phyloP scores from a whole-genome alignment of 2,797 vertebrate species.

The Helarctos malayanus region DNA sequence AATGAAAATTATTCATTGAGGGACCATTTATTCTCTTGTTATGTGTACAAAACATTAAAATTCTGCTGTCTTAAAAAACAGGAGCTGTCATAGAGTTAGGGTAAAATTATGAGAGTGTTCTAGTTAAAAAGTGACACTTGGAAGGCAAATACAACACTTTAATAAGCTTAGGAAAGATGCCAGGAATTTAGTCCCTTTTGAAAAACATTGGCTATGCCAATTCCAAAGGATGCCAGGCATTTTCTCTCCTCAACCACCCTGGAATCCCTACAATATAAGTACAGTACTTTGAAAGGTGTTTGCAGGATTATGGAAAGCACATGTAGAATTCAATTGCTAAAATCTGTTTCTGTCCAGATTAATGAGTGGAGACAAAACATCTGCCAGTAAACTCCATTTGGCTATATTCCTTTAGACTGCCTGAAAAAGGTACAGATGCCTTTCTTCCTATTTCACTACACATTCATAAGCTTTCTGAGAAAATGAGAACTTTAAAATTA shows the following conservation, averaged over 20 bases:
- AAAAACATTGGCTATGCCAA: slow-evolving; percentile 47
- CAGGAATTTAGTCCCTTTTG: slow-evolving; percentile 58
- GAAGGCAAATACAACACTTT: slow-evolving; percentile 62
- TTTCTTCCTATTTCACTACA: slow-evolving; percentile 55
- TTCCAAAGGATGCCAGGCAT: slow-evolving; percentile 25
- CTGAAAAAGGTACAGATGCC: slow-evolving; percentile 11
- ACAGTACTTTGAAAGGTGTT: slow-evolving; percentile 50
- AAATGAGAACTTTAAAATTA: neutral
- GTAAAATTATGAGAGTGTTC: neutral
- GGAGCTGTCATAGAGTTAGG: slow-evolving; percentile 10
- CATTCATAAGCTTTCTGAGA: slow-evolving; percentile 10
- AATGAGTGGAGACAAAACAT: slow-evolving; percentile 48
- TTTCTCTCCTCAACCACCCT: slow-evolving; percentile 49
- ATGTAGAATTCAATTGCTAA: slow-evolving; percentile 61
- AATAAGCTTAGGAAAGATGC: slow-evolving; percentile 68
- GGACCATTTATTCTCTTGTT: slow-evolving; percentile 5
- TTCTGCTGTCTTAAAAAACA: slow-evolving; percentile 62
- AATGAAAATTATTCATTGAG: slow-evolving; percentile 58
- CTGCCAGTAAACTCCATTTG: slow-evolving; percentile 38
- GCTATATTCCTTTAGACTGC: slow-evolving; percentile 4
- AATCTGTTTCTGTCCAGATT: slow-evolving; percentile 68
- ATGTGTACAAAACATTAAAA: slow-evolving; percentile 47
- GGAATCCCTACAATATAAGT: slow-evolving; percentile 33
- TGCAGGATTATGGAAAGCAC: slow-evolving; percentile 49
- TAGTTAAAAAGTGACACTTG: slow-evolving; percentile 64